Evolutionary conservation across 2,888 invertebrate species (phyloP).

Genomic region (Meghimatium bilineatum): DNA sequence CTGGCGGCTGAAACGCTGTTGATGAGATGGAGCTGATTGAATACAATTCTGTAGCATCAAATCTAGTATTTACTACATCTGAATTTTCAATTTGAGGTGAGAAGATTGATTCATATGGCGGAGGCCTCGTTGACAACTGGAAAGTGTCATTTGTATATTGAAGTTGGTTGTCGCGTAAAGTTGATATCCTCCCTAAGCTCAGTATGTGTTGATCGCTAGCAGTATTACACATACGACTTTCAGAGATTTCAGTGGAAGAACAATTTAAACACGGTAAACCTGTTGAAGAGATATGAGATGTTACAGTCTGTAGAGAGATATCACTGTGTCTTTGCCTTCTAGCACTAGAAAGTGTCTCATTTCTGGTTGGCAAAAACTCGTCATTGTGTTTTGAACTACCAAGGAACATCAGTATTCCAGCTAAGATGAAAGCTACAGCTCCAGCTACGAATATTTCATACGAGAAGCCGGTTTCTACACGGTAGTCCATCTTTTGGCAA

Average conservation of each 20-base stretch:
- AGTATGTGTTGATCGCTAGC: not conserved
- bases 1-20: not conserved
- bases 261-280: not conserved
- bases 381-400: not conserved
- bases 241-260: not conserved
- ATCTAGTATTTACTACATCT: not conserved
- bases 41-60: not conserved
- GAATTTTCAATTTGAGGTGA: not conserved
- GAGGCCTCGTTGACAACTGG: not conserved
- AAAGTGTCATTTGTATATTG: not conserved
- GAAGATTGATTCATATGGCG: conserved; percentile 7
- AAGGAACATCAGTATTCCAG: not conserved
- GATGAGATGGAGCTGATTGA: not conserved
- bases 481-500: not conserved
- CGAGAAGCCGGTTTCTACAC: conserved; percentile 4
- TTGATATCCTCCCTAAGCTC: too few relatives aligned
- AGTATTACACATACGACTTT: not conserved
- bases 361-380: not conserved
- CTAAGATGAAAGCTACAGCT: conserved; percentile 26
- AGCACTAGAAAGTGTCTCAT: not conserved
- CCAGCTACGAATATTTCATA: conserved; percentile 10
- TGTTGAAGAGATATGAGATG: not conserved
- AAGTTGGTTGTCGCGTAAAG: not conserved
- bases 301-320: not conserved
- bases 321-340: not conserved